Conservation (phyloP, 2,888 invertebrate genomes). For the Ophonus ardosiacus region DNA sequence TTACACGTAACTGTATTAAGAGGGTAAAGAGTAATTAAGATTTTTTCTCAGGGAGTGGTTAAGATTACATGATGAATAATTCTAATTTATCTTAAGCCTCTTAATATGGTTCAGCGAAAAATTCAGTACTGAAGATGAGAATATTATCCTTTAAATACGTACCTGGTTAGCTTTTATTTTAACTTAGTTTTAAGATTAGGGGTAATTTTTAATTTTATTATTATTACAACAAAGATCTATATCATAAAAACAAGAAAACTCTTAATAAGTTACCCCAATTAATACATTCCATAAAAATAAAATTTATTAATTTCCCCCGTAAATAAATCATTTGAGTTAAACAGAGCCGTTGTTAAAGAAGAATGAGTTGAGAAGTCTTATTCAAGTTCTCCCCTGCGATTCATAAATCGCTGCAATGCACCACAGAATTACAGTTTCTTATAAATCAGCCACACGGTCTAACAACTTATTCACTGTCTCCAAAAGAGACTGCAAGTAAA, state of each 20-base stretch:
- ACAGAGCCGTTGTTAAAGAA: neutral
- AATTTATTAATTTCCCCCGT: neutral
- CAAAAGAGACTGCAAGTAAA: slow-evolving; percentile 15
- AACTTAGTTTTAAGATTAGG: neutral
- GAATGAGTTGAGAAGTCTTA: neutral
- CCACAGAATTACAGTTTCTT: slow-evolving; percentile 45
- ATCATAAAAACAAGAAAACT: neutral
- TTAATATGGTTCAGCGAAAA: too few relatives aligned
- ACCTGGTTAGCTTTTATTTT: too few relatives aligned
- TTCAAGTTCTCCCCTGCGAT: slow-evolving; percentile 24
- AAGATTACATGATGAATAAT: too few relatives aligned
- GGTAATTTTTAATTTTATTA: neutral
- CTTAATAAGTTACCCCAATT: neutral
- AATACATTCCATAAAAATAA: slow-evolving; percentile 14
- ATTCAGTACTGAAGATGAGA: too few relatives aligned
- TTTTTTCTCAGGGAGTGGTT: too few relatives aligned
- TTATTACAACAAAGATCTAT: neutral
- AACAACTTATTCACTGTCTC: neutral
- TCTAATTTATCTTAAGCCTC: too few relatives aligned
- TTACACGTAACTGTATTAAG: too few relatives aligned
- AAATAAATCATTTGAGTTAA: slow-evolving; percentile 1
- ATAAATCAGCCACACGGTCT: slow-evolving; percentile 10
- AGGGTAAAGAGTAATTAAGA: too few relatives aligned
- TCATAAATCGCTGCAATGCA: slow-evolving; percentile 37
- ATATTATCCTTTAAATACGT: too few relatives aligned